Conservation (phyloP, 1,140 invertebrate genomes). For the Acromyrmex echinatior region DNA sequence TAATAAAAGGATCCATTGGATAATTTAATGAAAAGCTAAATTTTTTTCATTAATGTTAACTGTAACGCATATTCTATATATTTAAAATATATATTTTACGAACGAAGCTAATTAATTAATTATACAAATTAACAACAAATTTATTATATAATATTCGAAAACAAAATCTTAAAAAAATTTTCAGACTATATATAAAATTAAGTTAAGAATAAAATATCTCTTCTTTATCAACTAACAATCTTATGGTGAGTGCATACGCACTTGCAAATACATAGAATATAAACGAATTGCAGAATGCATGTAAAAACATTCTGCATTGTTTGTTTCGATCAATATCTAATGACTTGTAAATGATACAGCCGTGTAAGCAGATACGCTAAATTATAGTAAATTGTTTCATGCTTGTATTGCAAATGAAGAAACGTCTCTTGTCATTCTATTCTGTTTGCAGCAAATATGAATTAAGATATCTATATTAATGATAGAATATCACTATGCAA, state of each 20-base stretch:
- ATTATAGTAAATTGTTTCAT: neutral
- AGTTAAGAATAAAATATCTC: neutral
- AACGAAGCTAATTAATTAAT: neutral
- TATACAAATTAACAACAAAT: neutral
- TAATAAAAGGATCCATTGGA: neutral
- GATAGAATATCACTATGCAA: neutral
- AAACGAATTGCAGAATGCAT: neutral
- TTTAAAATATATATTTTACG: neutral
- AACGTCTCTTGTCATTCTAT: neutral
- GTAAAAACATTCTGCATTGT: slow-evolving; percentile 5
- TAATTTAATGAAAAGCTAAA: neutral
- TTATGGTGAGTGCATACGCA: neutral
- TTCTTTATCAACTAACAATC: slow-evolving; percentile 3
- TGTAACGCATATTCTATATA: neutral
- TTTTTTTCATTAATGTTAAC: neutral
- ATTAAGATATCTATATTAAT: neutral
- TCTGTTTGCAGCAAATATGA: neutral
- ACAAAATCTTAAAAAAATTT: neutral
- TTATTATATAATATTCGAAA: neutral
- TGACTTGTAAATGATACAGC: neutral
- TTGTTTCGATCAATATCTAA: slow-evolving; percentile 4
- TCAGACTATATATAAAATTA: neutral
- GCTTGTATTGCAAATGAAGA: neutral
- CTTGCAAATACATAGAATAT: neutral
- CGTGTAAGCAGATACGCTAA: neutral